These are phyloP conservation scores for Punctoribates punctum DNA, from an alignment of 2,888 invertebrate species.

Conservation along the genomic window DNA sequence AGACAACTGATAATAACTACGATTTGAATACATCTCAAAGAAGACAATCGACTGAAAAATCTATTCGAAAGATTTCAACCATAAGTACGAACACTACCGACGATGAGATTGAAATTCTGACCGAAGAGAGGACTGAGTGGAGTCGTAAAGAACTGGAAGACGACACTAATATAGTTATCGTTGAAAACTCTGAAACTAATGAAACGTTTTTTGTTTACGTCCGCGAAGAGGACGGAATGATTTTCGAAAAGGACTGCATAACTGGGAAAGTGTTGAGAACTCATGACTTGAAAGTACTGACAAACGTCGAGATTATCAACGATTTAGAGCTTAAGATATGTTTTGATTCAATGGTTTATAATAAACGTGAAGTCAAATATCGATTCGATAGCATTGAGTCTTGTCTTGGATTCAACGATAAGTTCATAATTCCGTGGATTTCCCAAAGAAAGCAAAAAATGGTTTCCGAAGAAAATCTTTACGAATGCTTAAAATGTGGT, in stretches of 20 bases:
- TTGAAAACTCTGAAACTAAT: constrained; percentile 8
- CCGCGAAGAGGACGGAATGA: constrained; percentile 35
- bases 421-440: constrained; percentile 26
- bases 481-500: constrained; percentile 11
- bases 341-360: constrained; percentile 37
- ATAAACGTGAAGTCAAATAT: constrained; percentile 39
- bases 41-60: no score
- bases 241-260: constrained; percentile 39
- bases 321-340: constrained; percentile 13
- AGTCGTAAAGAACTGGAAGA: constrained; percentile 18
- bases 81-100: neutral
- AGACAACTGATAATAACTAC: neutral
- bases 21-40: no score
- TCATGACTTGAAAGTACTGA: constrained; percentile 39
- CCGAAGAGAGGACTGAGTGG: neutral
- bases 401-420: constrained; percentile 8
- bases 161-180: constrained; percentile 28
- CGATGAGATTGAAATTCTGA: neutral
- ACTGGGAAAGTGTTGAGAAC: constrained; percentile 36
- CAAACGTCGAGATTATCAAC: constrained; percentile 22
- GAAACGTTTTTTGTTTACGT: constrained; percentile 37
- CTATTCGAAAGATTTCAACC: neutral
- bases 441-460: neutral
- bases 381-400: constrained; percentile 5
- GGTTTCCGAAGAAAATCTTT: neutral